Base-by-base conservation (phyloP, 2,113 vertebrate species). In the Aspiorhynchus laticeps region DNA sequence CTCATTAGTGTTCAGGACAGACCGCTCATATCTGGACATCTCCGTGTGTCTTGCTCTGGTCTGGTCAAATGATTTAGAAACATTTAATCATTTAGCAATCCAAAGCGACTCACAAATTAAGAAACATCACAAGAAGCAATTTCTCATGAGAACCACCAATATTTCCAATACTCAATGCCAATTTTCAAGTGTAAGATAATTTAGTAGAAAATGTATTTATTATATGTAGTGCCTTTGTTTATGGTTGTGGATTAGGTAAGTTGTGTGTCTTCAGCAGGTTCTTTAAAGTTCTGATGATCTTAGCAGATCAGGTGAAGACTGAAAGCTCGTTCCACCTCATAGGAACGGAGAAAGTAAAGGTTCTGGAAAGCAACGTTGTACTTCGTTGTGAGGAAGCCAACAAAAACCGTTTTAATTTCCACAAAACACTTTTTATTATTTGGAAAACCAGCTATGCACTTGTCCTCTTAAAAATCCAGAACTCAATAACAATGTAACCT, bases 1-100 rank as follows among this genome's bases (percentile, higher is more conserved):
- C 41, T 83, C 80, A 51, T 83, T 83, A 51, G 59, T 51, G 26
- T 19, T 69, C 63, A 48, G 63, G 59, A 67, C 36, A 17, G 33
- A 63, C n/a, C 3, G 15, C 38, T 43, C 19, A 51, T 14, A 56
- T 59, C 28, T 21, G 19, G n/a, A 53, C 43, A 28, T 56, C 0
- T 8, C 12, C n/a, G 17, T 15, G 31, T n/a, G 53, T 19, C 7
- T 38, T 78, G 17, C 71, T 33, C 48, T 56, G 21, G 28, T 38
- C 53, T n/a, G 31, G 21, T 80, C 77, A 80, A 56, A 79, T 31
- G 17, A 56, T 53, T 78, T 36, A 53, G 46, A 56, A 73, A 73
- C 69, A 24, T 73, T 73, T 69, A 69, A 8, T 19, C 2, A 19
- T 69, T 36, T 74, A 38, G 21, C 69, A 73, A 38, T 38, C 69